Evolutionary conservation across 1,140 invertebrate species (phyloP).

Genomic region (Pogonognathellus flavescens): DNA sequence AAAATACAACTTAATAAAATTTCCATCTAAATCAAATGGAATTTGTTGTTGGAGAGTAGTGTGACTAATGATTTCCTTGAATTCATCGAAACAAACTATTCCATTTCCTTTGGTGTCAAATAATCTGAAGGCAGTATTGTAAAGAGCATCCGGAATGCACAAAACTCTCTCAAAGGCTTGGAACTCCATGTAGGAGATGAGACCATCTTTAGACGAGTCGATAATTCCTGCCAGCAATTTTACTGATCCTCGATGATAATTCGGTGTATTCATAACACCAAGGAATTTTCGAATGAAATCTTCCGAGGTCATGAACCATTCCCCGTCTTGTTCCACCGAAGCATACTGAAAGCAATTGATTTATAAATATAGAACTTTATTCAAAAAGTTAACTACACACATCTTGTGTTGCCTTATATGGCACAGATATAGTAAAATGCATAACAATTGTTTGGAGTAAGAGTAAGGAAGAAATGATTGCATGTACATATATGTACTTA

Average conservation of each 20-base stretch:
- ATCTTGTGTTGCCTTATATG: no score
- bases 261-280: slow-evolving; percentile 83
- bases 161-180: slow-evolving; percentile 96
- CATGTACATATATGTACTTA: no score
- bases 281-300: slow-evolving; percentile 95
- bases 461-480: no score
- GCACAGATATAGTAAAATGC: no score
- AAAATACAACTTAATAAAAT: slow-evolving; percentile 97
- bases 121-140: slow-evolving; percentile 97
- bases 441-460: no score
- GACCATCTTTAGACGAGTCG: slow-evolving; percentile 97
- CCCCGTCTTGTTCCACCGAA: slow-evolving; percentile 83
- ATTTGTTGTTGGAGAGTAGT: slow-evolving; percentile 92
- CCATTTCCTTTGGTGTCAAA: slow-evolving; percentile 92
- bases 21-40: slow-evolving; percentile 95
- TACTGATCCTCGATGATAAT: slow-evolving; percentile 89
- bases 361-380: no score
- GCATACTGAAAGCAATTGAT: slow-evolving; percentile 78
- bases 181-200: slow-evolving; percentile 97
- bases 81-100: slow-evolving; percentile 78
- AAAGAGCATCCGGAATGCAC: slow-evolving; percentile 96
- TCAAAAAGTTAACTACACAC: no score
- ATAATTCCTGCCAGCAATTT: slow-evolving; percentile 92
- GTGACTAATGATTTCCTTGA: slow-evolving; percentile 93
- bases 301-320: slow-evolving; percentile 89